Conservation (phyloP, 2,797 vertebrate genomes). For the Rhabdophis nuchalis region DNA sequence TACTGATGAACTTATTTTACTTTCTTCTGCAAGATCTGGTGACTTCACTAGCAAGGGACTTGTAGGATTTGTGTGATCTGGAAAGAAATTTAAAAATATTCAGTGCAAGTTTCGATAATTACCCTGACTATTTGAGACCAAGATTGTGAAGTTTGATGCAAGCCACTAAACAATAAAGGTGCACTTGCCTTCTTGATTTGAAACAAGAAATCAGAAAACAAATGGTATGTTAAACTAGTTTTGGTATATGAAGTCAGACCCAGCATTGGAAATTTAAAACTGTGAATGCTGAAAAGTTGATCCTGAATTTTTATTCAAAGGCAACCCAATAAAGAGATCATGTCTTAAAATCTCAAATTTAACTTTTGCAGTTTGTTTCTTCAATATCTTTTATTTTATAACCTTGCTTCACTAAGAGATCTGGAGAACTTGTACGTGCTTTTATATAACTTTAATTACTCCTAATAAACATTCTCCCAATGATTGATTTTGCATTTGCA, state of each 20-base stretch:
- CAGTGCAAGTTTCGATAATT: not conserved
- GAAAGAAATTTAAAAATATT: slow-evolving; percentile 30
- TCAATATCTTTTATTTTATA: not conserved
- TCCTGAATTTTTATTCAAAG: not conserved
- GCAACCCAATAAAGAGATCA: not conserved
- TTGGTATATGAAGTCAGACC: not conserved
- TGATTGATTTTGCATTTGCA: not conserved
- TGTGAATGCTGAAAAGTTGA: not conserved
- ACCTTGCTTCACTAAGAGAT: not conserved
- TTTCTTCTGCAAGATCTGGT: slow-evolving; percentile 89
- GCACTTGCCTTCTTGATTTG: not conserved
- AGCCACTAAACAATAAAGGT: not conserved
- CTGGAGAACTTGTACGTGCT: not conserved
- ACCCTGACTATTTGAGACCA: not conserved
- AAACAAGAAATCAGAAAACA: not conserved
- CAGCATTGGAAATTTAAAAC: not conserved
- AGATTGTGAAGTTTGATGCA: not conserved
- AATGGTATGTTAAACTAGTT: not conserved
- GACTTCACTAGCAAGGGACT: slow-evolving; percentile 89
- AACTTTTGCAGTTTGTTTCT: not conserved
- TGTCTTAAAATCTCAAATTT: not conserved
- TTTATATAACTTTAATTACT: not conserved
- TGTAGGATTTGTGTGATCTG: slow-evolving; percentile 91
- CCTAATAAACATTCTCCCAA: not conserved
- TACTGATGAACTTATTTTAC: slow-evolving; percentile 83